Evolutionary conservation across 2,797 vertebrate species (phyloP), one percentile per base, ranked within the genome.

Genomic region (Lateolabrax maculatus): DNA sequence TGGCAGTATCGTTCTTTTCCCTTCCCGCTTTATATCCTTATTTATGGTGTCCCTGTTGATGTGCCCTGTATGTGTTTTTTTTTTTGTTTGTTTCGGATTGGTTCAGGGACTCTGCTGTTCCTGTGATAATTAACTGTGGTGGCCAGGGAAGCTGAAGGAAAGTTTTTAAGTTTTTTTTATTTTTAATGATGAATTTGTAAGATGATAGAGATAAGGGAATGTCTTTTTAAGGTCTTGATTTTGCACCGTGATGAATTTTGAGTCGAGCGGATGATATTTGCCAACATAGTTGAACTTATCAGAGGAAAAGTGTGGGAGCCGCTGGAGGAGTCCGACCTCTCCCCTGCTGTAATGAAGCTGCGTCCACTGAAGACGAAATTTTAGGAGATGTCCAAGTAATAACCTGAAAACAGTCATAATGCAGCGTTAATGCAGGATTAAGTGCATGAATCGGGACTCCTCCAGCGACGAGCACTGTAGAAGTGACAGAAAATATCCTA

Each of bases 141-240:
- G 72, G 74, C 56, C 66, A 43, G 64, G 48, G 65, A 86, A 77
- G 75, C 64, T 56, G 61, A 86, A 79, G 75, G 77, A 85, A 72
- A 15, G 31, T 36, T 53, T 11, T 70, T 58, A 57, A 48, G 48
- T 31, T 19, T 4, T 67, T 46, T 31, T 3, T 27, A 19, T 34
- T n/a, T 53, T 64, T 79, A 84, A 74, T 5, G 70, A 68, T 49
- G 15, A 49, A 51, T 78, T 65, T 34, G 31, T 76, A 18, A 46
- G 79, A 16, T 25, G 60, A 36, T 64, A 71, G 80, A 83, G 78
- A 88, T 85, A 89, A 92, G 93, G 91, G 89, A 93, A 91, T 83
- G 90, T 90, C 64, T 85, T 92, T 88, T 82, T 84, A 84, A 65
- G 29, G 74, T 85, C 63, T 88, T 79, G 75, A 65, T 81, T 93